Base-by-base conservation (phyloP, 1,140 invertebrate genomes). In the Zaprionus davidi region DNA sequence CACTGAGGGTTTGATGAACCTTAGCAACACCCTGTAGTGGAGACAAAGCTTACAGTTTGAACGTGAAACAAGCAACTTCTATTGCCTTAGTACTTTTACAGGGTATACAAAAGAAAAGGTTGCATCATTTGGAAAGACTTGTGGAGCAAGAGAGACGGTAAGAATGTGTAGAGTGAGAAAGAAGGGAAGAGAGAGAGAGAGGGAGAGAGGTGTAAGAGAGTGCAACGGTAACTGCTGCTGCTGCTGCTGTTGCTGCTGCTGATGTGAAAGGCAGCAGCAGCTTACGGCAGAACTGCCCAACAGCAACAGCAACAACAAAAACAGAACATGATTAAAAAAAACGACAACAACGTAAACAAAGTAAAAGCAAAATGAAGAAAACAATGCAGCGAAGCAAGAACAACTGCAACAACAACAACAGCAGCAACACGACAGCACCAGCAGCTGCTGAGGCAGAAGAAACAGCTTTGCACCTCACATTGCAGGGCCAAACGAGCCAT, bases 201-300 rank as follows among this genome's bases (percentile, higher is more conserved):
- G 17, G 9, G 34, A 49, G 51, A 67, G 34, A 58, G 41, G 38
- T 15, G 20, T 46, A 34, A 57, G 56, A 41, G 44, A 31, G 38
- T 75, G 67, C 72, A 70, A 62, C 57, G 72, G 66, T 66, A 57
- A 74, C 36, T 81, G 72, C 51, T 28, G 75, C 57, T 44, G 44
- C 28, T 49, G 69, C 36, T 81, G 72, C 36, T 24, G 72, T 31
- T 24, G 75, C 44, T 34, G 75, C 44, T 31, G 44, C 28, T 59
- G 70, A 34, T 34, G 79, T 82, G 71, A 81, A 78, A 71, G 76
- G 49, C 68, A 70, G n/a, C 58, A 69, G 55, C 31, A 68, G 46
- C 51, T 28, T 49, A 17, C 63, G 53, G 34, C 17, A 28, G 6
- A 57, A 26, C 38, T 4, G 46, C 26, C 28, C 28, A 31, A 31